Percentiles rank a stretch among this genome's conserved stretches.
Evolutionary conservation across 2,888 invertebrate genomes (phyloP).

Genomic region (Phymatocera aterrima): DNA sequence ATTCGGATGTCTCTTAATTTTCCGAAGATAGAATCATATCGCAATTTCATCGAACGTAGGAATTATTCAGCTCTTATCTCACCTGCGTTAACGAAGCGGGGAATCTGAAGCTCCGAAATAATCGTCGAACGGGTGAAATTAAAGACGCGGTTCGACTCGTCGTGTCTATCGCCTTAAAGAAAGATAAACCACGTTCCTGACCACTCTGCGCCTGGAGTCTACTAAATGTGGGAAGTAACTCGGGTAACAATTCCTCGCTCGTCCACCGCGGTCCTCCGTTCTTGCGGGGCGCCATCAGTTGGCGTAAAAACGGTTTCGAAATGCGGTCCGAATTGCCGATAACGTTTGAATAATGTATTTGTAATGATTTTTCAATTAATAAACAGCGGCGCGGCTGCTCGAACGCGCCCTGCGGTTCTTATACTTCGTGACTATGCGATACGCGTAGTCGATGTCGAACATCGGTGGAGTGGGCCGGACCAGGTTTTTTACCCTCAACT

Average conservation of each 20-base stretch:
- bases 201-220: neutral
- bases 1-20: neutral
- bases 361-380: conserved; percentile 62
- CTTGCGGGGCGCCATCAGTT: conserved; percentile 4
- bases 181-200: conserved; percentile 22
- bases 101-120: neutral
- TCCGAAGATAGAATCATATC: neutral
- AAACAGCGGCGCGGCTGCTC: conserved; percentile 12
- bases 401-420: neutral
- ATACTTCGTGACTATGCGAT: conserved; percentile 17
- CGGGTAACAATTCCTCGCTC: conserved; percentile 19
- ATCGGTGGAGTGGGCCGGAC: neutral
- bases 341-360: conserved; percentile 35
- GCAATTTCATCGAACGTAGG: too few relatives aligned
- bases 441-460: neutral
- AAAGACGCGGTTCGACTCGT: neutral
- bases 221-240: neutral
- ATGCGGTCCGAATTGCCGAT: conserved; percentile 15
- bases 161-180: neutral
- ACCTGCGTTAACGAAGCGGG: too few relatives aligned
- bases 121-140: neutral
- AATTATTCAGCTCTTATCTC: too few relatives aligned
- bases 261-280: conserved; percentile 19
- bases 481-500: neutral
- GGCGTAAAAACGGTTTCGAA: conserved; percentile 29